Conservation (phyloP, 2,888 invertebrate species). For the Ormyrus thymus region DNA sequence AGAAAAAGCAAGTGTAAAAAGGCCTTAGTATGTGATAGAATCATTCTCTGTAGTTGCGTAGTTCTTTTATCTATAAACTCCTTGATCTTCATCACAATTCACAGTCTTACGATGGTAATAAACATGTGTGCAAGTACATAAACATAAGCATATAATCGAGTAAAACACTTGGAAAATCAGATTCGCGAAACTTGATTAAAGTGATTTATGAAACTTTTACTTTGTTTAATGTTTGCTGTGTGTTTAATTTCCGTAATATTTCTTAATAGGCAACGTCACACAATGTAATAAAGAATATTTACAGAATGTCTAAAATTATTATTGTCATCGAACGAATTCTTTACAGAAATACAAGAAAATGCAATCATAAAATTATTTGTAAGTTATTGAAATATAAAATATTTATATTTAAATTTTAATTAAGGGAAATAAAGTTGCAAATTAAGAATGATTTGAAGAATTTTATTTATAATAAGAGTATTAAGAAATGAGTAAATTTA, state of each 20-base stretch:
- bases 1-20: slow-evolving; percentile 32
- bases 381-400: not conserved
- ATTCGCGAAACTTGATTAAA: not conserved
- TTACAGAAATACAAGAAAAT: not conserved
- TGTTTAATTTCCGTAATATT: too few relatives aligned
- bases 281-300: too few relatives aligned
- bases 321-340: too few relatives aligned
- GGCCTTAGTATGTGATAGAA: slow-evolving; percentile 47
- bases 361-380: not conserved
- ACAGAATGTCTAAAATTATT: too few relatives aligned
- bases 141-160: slow-evolving; percentile 7
- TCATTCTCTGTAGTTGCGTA: slow-evolving; percentile 31
- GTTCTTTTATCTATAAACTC: slow-evolving; percentile 29
- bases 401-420: too few relatives aligned
- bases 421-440: too few relatives aligned
- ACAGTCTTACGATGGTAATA: not conserved
- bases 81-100: slow-evolving; percentile 22
- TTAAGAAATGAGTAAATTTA: too few relatives aligned
- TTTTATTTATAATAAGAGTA: too few relatives aligned
- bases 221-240: too few relatives aligned
- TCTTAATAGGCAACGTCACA: too few relatives aligned
- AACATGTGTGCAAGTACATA: slow-evolving; percentile 4
- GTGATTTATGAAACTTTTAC: not conserved
- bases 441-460: too few relatives aligned
- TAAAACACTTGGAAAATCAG: not conserved